phyloP scores from a whole-genome alignment of 2,797 vertebrate species.

The Leptatherina wallacei region DNA sequence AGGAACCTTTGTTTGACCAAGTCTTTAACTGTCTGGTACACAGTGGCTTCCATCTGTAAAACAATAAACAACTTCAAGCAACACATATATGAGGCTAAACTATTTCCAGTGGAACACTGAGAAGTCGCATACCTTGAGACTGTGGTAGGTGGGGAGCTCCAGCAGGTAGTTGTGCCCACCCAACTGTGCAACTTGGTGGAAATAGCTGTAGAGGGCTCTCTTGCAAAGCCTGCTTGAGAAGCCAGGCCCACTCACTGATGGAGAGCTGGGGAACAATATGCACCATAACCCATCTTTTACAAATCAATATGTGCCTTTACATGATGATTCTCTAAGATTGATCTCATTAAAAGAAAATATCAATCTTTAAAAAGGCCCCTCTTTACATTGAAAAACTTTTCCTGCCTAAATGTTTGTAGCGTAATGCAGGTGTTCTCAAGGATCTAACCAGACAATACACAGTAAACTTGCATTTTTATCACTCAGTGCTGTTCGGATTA shows the following conservation, averaged over 20 bases:
- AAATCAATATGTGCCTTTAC: not conserved
- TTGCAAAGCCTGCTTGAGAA: constrained; percentile 84
- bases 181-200: constrained; percentile 65
- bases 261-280: constrained; percentile 73
- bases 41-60: constrained; percentile 56
- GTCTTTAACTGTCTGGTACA: constrained; percentile 76
- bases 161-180: constrained; percentile 68
- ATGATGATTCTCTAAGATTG: not conserved
- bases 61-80: constrained; percentile 7
- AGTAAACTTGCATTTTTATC: no score
- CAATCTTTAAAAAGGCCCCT: not conserved
- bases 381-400: not conserved
- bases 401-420: not conserved
- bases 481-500: no score
- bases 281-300: not conserved
- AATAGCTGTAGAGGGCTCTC: constrained; percentile 80
- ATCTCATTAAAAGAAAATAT: not conserved
- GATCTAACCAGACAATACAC: no score
- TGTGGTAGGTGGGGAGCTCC: constrained; percentile 74
- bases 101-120: not conserved
- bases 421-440: no score
- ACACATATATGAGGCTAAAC: not conserved
- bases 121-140: constrained; percentile 73
- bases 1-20: constrained; percentile 73
- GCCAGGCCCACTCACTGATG: constrained; percentile 74